Base-by-base conservation (phyloP, 2,113 vertebrate species). In the Austrofundulus limnaeus region DNA sequence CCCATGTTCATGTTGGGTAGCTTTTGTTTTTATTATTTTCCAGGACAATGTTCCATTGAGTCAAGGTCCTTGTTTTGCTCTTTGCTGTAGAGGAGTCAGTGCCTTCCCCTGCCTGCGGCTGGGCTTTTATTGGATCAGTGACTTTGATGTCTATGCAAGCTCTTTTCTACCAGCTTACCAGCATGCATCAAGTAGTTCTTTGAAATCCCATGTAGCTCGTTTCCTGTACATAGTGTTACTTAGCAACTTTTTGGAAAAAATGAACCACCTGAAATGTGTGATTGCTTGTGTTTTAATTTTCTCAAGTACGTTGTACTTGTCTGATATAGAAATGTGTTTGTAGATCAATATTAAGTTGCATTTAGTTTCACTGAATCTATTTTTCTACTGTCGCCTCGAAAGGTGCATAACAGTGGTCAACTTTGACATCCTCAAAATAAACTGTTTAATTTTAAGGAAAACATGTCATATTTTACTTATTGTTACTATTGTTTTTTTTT, bases 331-430 rank as follows among this genome's bases (percentile, higher is more conserved):
- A 81, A 89, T 58, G 78, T 82, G 82, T 90, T 91, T 92, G 85
- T 90, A 90, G 90, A 92, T 80, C 76, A 71, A 85, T 81, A 84
- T 84, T 85, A 84, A 77, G 83, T 92, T 91, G 80, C 88, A 91
- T 89, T 88, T 91, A 91, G 89, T 90, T 91, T 91, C 87, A 90
- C 88, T 87, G 83, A 91, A 88, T 92, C 87, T 92, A 92, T 92
- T 92, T 92, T 92, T 92, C 89, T 92, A 92, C 89, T 91, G 90
- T 91, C 87, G 37, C 89, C 88, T 87, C 82, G 82, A 83, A 88
- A 79, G 85, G 86, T 87, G 83, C 87, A 51, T 84, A 89, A 88
- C 89, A 89, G 89, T 92, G 88, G 88, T 86, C 61, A 87, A 89
- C 81, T 83, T 84, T 85, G 78, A 87, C 88, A 89, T 90, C 89